Evolutionary conservation across 2,797 vertebrate genomes (phyloP), one percentile per base, ranked within the genome.

Genomic region (Enteromius trimaculatus): DNA sequence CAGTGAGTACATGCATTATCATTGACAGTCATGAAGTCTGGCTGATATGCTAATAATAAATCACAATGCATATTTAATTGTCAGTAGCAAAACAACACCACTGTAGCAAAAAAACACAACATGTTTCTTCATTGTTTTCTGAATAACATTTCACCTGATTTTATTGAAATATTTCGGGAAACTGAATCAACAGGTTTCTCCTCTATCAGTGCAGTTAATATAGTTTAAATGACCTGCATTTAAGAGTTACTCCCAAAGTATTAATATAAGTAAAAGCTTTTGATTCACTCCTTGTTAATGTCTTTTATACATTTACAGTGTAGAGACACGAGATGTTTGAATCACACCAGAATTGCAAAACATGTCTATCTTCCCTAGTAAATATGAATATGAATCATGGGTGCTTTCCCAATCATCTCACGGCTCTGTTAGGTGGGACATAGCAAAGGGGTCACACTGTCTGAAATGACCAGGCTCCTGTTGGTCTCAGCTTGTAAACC

Each of bases 401-500:
- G 34, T 68, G 37, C 72, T 34, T 72, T 14, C 66, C 78, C 39
- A 55, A 47, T 77, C 44, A 71, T 74, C 53, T 83, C 72, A 71
- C 72, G 4, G 29, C 34, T 71, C 60, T 64, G 76, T 74, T 60
- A 71, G 16, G 77, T 86, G 81, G 77, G 71, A 26, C 77, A 26
- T 83, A 39, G 42, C 42, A 19, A 34, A 34, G 87, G 89, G 79
- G 81, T 90, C 89, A 85, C 66, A 60, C 66, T 88, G 84, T 86
- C 81, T 82, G 84, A 87, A 85, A 88, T 62, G 68, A 81, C 88
- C 86, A 88, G 89, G 3, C 88, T 89, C 87, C 89, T 85, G 84
- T 86, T 88, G 88, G 86, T 87, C 87, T 92, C 88, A 90, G 89
- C 90, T 87, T 90, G 92, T 91, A 90, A 93, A 93, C 90, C 88